Evolutionary conservation across 2,888 invertebrate genomes (phyloP), one percentile per base, ranked within the genome.

Genomic region (Ophioninae sp.): DNA sequence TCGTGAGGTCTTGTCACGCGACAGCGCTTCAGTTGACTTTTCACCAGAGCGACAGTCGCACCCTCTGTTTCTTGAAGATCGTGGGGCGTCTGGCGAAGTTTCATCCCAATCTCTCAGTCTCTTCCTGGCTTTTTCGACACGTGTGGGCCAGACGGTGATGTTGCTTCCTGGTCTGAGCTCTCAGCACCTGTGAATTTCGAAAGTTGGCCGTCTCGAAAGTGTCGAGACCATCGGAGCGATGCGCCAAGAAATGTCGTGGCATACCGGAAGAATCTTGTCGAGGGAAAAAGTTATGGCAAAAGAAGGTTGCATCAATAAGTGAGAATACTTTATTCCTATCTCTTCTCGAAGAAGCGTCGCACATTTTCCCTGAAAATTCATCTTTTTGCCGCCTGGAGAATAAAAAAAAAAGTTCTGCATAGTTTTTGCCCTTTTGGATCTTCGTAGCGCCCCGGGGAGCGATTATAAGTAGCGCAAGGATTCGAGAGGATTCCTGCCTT

Each of bases 11-110:
- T 76, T 41, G 64, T 50, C 59, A 61, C 61, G n/a, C 78, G 78
- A 74, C 21, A 44, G 70, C 73, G 77, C 83, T 81, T 81, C 72
- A 59, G 85, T 88, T 87, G 89, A 88, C 88, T 90, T 88, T 88
- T 87, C 87, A 80, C 70, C 69, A 76, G 78, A 62, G 79, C 57
- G 81, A 81, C 70, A 68, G 67, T 37, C 72, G 85, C 81, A 67
- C 56, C 75, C 78, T 57, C 69, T 86, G 82, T 84, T 87, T 85
- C 80, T 81, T 80, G 79, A 62, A 85, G 85, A 83, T 81, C 82
- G 41, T 65, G 65, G 30, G 17, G 50, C 2, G 82, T 85, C 85
- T 79, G 74, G 37, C 10, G 61, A 79, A 83, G 74, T 77, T 84
- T 84, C 76, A 74, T 23, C 59, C 37, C 56, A 39, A 57, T 68